A percentile compares a stretch with the other conserved stretches of the same genome.
These are phyloP conservation scores for Acanthiza pusilla DNA, from an alignment of 2,797 vertebrate genomes.

Conservation along the genomic window DNA sequence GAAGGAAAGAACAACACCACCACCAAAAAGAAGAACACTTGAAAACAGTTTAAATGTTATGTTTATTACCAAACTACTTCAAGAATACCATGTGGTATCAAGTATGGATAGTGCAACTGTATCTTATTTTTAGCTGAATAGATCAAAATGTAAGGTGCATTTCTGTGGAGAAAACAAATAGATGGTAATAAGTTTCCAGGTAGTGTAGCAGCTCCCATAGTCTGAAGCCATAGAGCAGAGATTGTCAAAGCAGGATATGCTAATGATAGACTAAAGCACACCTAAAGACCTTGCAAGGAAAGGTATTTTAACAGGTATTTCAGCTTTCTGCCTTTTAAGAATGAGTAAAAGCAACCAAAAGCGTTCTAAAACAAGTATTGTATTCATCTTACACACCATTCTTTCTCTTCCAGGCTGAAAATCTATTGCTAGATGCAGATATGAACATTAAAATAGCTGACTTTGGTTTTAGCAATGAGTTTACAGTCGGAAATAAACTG, in stretches of 20 bases:
- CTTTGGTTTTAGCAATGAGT: conserved; percentile 98
- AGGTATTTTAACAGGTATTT: not conserved
- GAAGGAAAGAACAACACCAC: not conserved
- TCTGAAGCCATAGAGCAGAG: not conserved
- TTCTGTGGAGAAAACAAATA: not conserved
- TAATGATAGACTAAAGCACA: not conserved
- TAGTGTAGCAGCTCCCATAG: not conserved
- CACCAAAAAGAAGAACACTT: not conserved
- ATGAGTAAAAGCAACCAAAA: not conserved
- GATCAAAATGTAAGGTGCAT: not conserved
- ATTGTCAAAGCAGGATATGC: not conserved
- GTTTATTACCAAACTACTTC: not conserved
- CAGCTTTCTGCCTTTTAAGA: not conserved
- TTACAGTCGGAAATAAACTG: conserved; percentile 95
- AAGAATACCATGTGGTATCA: not conserved
- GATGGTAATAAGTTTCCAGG: not conserved
- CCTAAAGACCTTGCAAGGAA: not conserved
- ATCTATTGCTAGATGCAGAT: conserved; percentile 94
- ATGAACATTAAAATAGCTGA: conserved; percentile 99
- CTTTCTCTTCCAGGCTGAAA: conserved; percentile 87
- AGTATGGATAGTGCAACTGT: not conserved
- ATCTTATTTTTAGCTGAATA: not conserved
- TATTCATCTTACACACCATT: not conserved
- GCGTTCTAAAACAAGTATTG: not conserved
- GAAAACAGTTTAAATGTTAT: not conserved